Base-by-base conservation (phyloP, 2,888 invertebrate species). In the Calameuta pallipes region DNA sequence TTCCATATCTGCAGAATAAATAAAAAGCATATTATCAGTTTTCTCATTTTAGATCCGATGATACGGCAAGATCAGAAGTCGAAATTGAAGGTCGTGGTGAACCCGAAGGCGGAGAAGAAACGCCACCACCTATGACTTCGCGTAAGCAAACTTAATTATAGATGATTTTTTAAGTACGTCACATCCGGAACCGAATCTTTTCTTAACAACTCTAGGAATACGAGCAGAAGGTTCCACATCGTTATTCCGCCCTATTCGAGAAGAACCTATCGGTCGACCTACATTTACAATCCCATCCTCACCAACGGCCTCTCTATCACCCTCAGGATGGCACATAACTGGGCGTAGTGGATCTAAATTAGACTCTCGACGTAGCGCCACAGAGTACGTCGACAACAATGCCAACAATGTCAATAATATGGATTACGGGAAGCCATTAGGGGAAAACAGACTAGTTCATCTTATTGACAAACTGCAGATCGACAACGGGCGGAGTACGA, bases 1-100 rank as follows among this genome's bases (percentile, higher is more conserved):
- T 68, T 73, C 30, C 34, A 6, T 71, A 36, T 75, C 13, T 69
- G 13, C 81, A 93, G 93, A 93, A 94, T 86, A 94, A 71, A 15
- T 71, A 30, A 71, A 34, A 56, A 56, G 56, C 23, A 56, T 56
- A 56, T 56, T 56, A 56, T 56, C 23, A 70, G 73, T 74, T 69
- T 35, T 73, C 76, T 73, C 13, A 31, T 80, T 79, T 36, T 36
- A 94, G 96, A 81, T 97, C 97, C 0, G 97, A 97, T 90, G 96
- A 96, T 83, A 95, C 95, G 84, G 95, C 95, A 76, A 91, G 94
- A 81, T 94, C 94, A 1, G 94, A 94, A 87, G 91, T 92, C n/a
- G 89, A 89, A 82, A 89, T 91, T 56, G 93, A 92, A 84, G 91
- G 91, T 78, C 90, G 92, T 23, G 92, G 91, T 3, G 92, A 92